phyloP scores from a whole-genome alignment of 1,140 invertebrate genomes.

The Euschistus heros region DNA sequence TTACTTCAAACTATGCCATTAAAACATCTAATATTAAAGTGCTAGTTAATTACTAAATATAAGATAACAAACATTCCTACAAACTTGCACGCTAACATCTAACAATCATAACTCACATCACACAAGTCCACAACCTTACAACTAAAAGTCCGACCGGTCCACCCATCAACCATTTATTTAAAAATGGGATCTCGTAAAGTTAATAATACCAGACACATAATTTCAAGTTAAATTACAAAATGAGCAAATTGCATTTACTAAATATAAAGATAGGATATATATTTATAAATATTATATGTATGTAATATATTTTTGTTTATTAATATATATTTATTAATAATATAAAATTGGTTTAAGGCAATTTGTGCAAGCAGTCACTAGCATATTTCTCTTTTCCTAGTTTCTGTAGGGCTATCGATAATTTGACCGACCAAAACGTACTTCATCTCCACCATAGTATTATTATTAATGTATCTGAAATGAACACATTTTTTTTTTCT shows the following conservation, averaged over 20 bases:
- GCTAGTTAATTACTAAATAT: neutral
- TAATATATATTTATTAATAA: conserved; percentile 7
- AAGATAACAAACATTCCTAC: neutral
- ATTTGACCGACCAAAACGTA: neutral
- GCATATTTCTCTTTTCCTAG: conserved; percentile 1
- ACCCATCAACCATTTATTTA: conserved; percentile 1
- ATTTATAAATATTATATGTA: neutral
- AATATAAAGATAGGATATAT: conserved; percentile 12
- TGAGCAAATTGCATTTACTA: conserved; percentile 15
- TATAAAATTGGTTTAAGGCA: conserved; percentile 13
- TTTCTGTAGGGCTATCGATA: neutral
- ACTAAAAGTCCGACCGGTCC: conserved; percentile 9
- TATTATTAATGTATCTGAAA: neutral
- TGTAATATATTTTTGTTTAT: neutral
- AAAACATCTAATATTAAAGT: too few species aligned
- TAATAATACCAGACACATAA: neutral
- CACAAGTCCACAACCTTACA: conserved; percentile 6
- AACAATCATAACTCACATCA: neutral
- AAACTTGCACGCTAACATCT: neutral
- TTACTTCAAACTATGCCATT: too few species aligned
- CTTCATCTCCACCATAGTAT: neutral
- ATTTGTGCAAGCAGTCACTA: conserved; percentile 16
- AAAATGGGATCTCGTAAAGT: neutral
- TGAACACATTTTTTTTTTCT: neutral
- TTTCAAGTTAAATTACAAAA: conserved; percentile 9